phyloP scores from a whole-genome alignment of 2,113 vertebrate species.

The Rattus rattus region DNA sequence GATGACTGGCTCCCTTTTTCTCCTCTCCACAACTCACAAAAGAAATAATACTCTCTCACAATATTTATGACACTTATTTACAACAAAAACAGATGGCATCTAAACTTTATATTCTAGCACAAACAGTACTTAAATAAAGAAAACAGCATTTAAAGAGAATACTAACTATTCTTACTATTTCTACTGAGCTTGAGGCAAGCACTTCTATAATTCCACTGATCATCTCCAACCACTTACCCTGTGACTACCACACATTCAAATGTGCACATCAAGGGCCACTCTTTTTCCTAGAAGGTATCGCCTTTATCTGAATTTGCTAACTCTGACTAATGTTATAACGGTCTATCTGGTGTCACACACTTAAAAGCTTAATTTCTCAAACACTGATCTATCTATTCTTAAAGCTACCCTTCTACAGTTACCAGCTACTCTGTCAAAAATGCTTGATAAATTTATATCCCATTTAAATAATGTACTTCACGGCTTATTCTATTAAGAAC shows the following conservation, averaged over 20 bases:
- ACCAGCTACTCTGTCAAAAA: constrained; percentile 17
- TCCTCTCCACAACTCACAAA: not conserved
- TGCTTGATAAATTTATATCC: not conserved
- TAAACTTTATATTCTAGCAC: constrained; percentile 45
- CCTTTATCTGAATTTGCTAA: constrained; percentile 25
- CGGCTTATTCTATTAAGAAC: not conserved
- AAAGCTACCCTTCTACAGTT: not conserved
- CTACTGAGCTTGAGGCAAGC: not conserved
- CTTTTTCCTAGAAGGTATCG: not conserved
- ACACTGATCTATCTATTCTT: not conserved
- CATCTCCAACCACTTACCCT: not conserved
- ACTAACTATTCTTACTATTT: not conserved
- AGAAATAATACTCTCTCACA: constrained; percentile 40
- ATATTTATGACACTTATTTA: not conserved
- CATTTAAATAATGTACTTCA: not conserved
- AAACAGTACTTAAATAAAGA: not conserved
- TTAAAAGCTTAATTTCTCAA: not conserved
- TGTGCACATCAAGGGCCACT: not conserved
- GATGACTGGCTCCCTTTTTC: not conserved
- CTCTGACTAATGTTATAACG: not conserved
- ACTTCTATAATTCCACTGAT: not conserved
- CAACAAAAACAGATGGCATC: not conserved
- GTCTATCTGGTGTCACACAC: not conserved
- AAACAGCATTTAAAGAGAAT: not conserved
- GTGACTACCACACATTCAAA: not conserved